phyloP scores from a whole-genome alignment of 2,797 vertebrate species.

The Anomalospiza imberbis region DNA sequence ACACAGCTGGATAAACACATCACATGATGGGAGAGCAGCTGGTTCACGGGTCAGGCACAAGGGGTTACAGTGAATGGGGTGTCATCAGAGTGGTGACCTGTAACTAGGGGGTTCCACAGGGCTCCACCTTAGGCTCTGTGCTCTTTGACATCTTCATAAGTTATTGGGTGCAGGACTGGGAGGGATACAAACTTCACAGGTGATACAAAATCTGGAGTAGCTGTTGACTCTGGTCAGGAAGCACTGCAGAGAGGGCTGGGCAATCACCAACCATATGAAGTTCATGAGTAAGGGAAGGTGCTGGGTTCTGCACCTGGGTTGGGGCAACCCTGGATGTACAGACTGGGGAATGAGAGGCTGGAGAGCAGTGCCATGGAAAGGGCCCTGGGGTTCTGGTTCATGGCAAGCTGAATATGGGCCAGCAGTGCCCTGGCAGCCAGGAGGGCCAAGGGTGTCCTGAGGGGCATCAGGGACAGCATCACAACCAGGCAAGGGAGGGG shows the following conservation, averaged over 20 bases:
- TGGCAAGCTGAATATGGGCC: neutral
- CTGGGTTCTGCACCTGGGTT: fast-evolving
- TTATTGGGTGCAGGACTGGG: too few relatives aligned
- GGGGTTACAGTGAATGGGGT: neutral
- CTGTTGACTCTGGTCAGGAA: fast-evolving
- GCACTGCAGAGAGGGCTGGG: neutral
- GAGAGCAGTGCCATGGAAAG: neutral
- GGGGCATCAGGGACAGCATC: neutral
- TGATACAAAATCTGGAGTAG: neutral
- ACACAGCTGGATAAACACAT: neutral
- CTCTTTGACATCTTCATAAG: neutral
- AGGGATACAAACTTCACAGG: fast-evolving
- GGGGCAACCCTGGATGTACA: neutral
- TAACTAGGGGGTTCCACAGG: neutral
- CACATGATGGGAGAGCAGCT: neutral
- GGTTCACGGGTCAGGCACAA: neutral
- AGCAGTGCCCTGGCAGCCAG: neutral
- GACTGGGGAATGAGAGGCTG: neutral
- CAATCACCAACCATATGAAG: neutral
- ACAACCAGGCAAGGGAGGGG: neutral
- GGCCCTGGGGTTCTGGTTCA: neutral
- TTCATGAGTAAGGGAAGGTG: neutral
- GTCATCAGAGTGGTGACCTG: neutral
- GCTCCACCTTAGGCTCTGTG: neutral
- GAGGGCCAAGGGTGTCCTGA: neutral